Conservation (phyloP, 2,113 vertebrate genomes). For the Piprites chloris region DNA sequence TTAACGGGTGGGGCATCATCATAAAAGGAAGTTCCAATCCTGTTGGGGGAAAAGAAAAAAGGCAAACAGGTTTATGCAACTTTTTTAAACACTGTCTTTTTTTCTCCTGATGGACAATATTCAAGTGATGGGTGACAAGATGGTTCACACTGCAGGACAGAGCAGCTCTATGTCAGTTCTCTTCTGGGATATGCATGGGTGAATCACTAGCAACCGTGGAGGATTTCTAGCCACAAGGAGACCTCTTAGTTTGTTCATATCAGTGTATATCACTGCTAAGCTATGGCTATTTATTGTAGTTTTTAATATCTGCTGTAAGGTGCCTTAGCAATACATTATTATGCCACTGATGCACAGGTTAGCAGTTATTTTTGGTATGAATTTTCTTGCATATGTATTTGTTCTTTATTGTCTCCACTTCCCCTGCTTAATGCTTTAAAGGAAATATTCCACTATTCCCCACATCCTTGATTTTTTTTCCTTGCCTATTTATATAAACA, state of each 20-base stretch:
- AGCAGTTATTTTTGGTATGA: conserved; percentile 30
- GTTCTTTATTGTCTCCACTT: not conserved
- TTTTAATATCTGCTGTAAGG: not conserved
- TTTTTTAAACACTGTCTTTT: not conserved
- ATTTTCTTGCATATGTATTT: not conserved
- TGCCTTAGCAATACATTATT: not conserved
- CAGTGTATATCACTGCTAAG: not conserved
- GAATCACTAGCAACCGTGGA: not conserved
- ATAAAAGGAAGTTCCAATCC: conserved; percentile 99
- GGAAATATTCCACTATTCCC: not conserved
- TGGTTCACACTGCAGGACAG: not conserved
- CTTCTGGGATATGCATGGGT: not conserved
- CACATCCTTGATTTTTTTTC: not conserved
- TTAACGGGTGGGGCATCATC: conserved; percentile 99
- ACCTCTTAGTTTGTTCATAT: not conserved
- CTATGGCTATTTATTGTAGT: not conserved
- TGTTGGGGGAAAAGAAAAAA: conserved; percentile 28
- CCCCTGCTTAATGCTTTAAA: not conserved
- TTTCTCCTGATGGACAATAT: not conserved
- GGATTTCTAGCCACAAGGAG: not conserved
- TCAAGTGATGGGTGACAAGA: not conserved
- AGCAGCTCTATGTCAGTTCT: not conserved
- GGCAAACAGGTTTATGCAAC: not conserved
- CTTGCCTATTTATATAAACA: conserved; percentile 29
- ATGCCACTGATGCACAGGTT: not conserved